Conservation (phyloP, 64 coral and sea anemone genomes). For the Acropora yongei region DNA sequence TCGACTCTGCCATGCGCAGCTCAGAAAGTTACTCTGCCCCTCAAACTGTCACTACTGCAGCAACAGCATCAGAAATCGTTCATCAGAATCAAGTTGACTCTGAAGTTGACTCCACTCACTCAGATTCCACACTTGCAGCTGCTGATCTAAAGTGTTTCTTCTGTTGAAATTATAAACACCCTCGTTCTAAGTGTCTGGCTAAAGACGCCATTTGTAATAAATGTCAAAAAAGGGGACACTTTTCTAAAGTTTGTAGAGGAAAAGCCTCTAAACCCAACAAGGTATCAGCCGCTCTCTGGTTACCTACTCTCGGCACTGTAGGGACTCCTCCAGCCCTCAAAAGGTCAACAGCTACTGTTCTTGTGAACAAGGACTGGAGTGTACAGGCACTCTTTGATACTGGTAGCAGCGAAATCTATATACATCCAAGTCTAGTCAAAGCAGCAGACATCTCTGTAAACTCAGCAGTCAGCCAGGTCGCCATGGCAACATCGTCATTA, state of each 20-base stretch:
- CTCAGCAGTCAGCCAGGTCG: no score
- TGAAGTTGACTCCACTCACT: not conserved
- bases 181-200: constrained; percentile 52
- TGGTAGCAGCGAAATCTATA: no score
- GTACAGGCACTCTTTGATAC: not conserved
- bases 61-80: constrained; percentile 14
- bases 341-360: constrained; percentile 53
- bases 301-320: constrained; percentile 25
- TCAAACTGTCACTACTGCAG: constrained; percentile 16
- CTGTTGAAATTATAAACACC: constrained; percentile 58
- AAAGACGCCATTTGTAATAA: constrained; percentile 39
- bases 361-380: constrained; percentile 54
- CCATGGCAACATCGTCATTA: no score
- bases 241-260: no score
- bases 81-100: not conserved
- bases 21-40: not conserved
- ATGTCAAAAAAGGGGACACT: constrained; percentile 52
- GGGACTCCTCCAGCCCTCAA: constrained; percentile 24
- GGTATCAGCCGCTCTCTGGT: constrained; percentile 32
- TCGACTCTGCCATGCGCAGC: constrained; percentile 40
- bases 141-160: constrained; percentile 29
- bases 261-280: constrained; percentile 21
- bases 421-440: no score
- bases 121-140: not conserved
- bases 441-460: no score